Conservation (phyloP, 2,113 vertebrate species). For the Erinaceus europaeus region DNA sequence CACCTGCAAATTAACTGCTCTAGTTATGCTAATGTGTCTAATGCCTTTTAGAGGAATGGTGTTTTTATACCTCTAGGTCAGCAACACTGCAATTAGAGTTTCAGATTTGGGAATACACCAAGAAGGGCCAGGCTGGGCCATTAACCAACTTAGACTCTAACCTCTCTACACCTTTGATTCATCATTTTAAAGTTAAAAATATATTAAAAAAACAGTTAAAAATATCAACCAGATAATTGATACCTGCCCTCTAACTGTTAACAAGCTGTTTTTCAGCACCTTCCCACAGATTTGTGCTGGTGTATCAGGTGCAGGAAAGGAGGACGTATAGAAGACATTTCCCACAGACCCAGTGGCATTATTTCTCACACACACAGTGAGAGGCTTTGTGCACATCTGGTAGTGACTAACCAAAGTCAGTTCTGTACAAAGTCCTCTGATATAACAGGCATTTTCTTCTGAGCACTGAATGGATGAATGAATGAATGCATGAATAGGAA, state of each 20-base stretch:
- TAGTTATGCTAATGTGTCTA: neutral
- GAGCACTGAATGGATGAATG: neutral
- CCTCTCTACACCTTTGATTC: neutral
- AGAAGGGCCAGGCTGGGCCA: neutral
- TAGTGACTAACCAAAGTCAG: neutral
- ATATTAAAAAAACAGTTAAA: no score
- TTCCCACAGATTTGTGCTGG: neutral
- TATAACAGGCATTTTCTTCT: neutral
- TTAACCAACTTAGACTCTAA: neutral
- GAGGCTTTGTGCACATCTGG: neutral
- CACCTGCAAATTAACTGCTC: conserved; percentile 13
- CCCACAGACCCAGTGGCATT: no score
- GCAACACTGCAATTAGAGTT: neutral
- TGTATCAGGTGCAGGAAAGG: neutral
- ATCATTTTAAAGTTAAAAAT: neutral
- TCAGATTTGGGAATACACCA: neutral
- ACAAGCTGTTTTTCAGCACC: neutral
- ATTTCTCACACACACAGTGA: neutral
- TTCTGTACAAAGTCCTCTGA: neutral
- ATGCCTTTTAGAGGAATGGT: neutral
- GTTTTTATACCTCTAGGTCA: conserved; percentile 34
- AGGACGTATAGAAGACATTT: neutral
- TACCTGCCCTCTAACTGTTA: neutral
- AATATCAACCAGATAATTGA: neutral
- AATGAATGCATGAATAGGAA: neutral